Base-by-base conservation (phyloP, 1,140 invertebrate species). In the Drosophila cardini region DNA sequence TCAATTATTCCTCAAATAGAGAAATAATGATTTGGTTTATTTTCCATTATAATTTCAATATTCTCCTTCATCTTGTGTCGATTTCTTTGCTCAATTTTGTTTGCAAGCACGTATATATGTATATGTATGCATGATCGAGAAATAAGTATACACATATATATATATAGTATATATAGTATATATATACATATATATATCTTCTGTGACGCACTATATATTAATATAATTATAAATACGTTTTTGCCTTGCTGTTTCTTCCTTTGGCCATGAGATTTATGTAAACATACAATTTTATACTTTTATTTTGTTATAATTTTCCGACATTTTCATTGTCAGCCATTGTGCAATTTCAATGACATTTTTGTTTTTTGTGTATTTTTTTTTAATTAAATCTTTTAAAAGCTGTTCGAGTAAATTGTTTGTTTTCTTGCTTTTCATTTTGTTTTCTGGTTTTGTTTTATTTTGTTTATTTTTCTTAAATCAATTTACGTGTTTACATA, bases 191-290 rank as follows among this genome's bases (percentile, higher is more conserved):
- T 38, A 48, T 30, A 63, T 40, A 26, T 26, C 21, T 26, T 26
- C 7, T 58, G 32, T 61, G 32, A 48, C 26, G 48, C 40, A 45
- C 50, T 74, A 30, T 18, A 55, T 55, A 55, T 70, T 56, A 34
- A 63, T 74, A 50, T 71, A 74, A 57, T 74, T 70, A 70, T 57
- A 57, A 61, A 34, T 69, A 70, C 58, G 65, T 32, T 63, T 32
- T 63, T 38, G 65, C 72, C 57, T 69, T 71, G 67, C 60, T 30
- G 18, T 45, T 52, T 52, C 38, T 64, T 60, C 53, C 64, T 70
- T 70, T 82, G 68, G 72, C 62, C 75, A 75, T 76, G 55, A 58
- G 71, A 65, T 78, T 87, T 76, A 80, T 87, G 82, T 83, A 89
- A 85, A 87, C 79, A 83, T 75, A 65, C 26, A 75, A 58, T 56